A percentile compares a stretch with the other conserved stretches of the same genome.
Conservation (phyloP, 2,113 vertebrate genomes). For the Eurypyga helias region DNA sequence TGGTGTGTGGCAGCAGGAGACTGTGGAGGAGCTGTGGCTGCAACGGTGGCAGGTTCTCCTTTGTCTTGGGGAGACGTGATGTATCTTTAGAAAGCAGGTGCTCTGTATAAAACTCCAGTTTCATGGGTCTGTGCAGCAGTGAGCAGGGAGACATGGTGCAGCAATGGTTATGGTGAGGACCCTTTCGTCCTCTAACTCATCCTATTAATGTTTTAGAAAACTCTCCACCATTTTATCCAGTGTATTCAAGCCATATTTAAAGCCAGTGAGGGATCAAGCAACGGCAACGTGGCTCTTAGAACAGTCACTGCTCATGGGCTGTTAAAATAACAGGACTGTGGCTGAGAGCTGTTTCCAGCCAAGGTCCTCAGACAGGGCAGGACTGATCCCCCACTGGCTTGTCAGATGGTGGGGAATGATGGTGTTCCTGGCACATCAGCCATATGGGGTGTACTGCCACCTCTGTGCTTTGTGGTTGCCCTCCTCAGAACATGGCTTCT, state of each 20-base stretch:
- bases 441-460: neutral
- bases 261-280: neutral
- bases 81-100: neutral
- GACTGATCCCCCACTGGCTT: neutral
- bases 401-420: neutral
- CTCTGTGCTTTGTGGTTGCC: neutral
- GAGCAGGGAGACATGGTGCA: neutral
- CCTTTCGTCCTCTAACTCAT: neutral
- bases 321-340: neutral
- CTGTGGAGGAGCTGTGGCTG: neutral
- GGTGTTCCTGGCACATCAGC: neutral
- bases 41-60: neutral
- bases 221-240: neutral
- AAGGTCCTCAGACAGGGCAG: neutral
- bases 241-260: neutral
- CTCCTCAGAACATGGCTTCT: neutral
- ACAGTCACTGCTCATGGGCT: neutral
- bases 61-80: neutral
- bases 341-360: neutral
- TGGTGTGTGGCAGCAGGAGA: neutral
- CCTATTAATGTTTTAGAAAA: neutral
- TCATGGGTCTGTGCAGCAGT: neutral
- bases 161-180: neutral
- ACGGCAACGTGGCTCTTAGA: fast-evolving
- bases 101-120: neutral